A percentile compares a stretch with the other conserved stretches of the same genome.
phyloP scores from a whole-genome alignment of 2,888 invertebrate genomes.

The Drosophila paramelanica region DNA sequence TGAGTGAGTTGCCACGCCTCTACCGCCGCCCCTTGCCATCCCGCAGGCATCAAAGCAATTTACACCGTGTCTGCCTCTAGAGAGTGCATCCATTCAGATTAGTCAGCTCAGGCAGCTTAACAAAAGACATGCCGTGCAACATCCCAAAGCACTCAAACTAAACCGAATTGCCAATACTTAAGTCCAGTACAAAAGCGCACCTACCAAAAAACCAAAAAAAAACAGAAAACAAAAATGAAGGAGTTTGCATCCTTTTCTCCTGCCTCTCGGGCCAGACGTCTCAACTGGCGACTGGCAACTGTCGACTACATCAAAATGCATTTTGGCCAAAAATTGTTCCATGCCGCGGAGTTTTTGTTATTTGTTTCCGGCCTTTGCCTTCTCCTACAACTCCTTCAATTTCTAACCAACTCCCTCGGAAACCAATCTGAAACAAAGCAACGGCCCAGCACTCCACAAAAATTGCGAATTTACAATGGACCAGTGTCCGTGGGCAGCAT shows the following conservation, averaged over 20 bases:
- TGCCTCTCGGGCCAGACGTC: slow-evolving; percentile 35
- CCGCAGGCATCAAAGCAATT: not conserved
- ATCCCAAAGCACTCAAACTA: slow-evolving; percentile 33
- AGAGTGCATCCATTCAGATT: slow-evolving; percentile 64
- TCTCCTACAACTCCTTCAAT: slow-evolving; percentile 1
- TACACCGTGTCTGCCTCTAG: slow-evolving; percentile 12
- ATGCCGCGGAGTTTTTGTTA: slow-evolving; percentile 26
- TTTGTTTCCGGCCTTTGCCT: too few relatives aligned
- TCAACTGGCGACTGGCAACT: slow-evolving; percentile 28
- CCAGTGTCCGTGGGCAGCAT: slow-evolving; percentile 36
- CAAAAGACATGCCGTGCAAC: slow-evolving; percentile 36
- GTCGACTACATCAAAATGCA: slow-evolving; percentile 77
- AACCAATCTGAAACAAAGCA: slow-evolving; percentile 69
- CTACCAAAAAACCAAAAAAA: slow-evolving; percentile 32
- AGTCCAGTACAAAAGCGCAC: slow-evolving; percentile 13
- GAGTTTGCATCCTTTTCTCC: slow-evolving; percentile 38
- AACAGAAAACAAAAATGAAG: slow-evolving; percentile 2
- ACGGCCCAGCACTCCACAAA: slow-evolving; percentile 66
- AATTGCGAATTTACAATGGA: slow-evolving; percentile 77
- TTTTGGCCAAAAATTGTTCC: slow-evolving; percentile 65
- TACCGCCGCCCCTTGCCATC: not conserved
- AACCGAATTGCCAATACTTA: slow-evolving; percentile 50
- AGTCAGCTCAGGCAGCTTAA: slow-evolving; percentile 51
- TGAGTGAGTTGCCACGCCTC: slow-evolving; percentile 46
- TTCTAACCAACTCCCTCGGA: slow-evolving; percentile 29